Evolutionary conservation across 2,888 invertebrate species (phyloP).

Genomic region (Gisinianus flammeolus): DNA sequence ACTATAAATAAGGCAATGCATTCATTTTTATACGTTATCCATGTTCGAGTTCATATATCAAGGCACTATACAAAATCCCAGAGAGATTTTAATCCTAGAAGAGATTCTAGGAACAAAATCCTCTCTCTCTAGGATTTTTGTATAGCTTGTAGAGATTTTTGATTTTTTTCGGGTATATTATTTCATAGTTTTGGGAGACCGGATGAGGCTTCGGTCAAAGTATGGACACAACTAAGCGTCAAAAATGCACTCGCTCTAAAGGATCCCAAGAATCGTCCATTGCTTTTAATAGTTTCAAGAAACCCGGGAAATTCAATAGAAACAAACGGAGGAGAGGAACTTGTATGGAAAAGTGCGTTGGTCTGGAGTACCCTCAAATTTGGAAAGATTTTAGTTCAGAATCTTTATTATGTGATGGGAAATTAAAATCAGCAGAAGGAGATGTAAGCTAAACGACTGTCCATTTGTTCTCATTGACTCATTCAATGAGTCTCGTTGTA

Average conservation of each 20-base stretch:
- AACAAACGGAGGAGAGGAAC: conserved; percentile 25
- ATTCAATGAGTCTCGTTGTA: too few species aligned
- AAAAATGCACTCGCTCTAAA: conserved; percentile 31
- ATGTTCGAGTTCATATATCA: too few species aligned
- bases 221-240: conserved; percentile 33
- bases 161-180: background rate
- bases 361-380: conserved; percentile 25
- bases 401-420: conserved; percentile 69
- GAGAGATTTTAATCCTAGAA: too few species aligned
- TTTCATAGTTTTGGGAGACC: conserved; percentile 16
- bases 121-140: too few species aligned
- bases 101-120: too few species aligned
- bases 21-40: too few species aligned
- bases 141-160: background rate
- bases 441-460: conserved; percentile 60
- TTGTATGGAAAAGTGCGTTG: conserved; percentile 30
- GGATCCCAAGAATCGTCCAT: background rate
- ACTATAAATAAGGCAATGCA: too few species aligned
- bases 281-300: conserved; percentile 11
- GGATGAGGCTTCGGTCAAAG: conserved; percentile 12
- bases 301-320: conserved; percentile 19
- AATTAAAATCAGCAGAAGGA: conserved; percentile 70
- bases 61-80: too few species aligned
- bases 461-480: too few species aligned
- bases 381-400: conserved; percentile 35